phyloP scores from a whole-genome alignment of 2,113 vertebrate species.

The Embiotoca jacksoni region DNA sequence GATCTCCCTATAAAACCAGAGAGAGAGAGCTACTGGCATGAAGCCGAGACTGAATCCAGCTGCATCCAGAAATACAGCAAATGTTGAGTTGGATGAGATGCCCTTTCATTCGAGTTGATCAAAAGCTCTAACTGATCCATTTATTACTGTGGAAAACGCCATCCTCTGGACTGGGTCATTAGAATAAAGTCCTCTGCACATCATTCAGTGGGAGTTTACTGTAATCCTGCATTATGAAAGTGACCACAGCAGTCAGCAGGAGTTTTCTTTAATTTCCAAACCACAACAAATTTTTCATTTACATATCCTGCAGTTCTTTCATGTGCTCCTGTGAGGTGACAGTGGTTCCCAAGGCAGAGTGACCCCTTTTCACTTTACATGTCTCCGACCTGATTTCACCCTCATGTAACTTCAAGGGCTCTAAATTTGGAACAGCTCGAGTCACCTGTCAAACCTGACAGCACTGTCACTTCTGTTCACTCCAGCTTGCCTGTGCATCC shows the following conservation, averaged over 20 bases:
- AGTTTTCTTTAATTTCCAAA: slow-evolving; percentile 31
- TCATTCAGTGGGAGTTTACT: not conserved
- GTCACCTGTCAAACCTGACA: slow-evolving; percentile 73
- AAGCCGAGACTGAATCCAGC: not conserved
- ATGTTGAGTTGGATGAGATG: not conserved
- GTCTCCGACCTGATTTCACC: slow-evolving; percentile 63
- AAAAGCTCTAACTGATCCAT: not conserved
- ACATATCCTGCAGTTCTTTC: slow-evolving; percentile 35
- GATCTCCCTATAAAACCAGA: not conserved
- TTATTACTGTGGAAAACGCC: not conserved
- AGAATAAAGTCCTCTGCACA: not conserved
- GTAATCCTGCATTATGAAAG: not conserved
- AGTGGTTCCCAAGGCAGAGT: slow-evolving; percentile 49
- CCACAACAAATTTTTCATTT: slow-evolving; percentile 37
- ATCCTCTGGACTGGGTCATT: not conserved
- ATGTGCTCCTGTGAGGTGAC: slow-evolving; percentile 19
- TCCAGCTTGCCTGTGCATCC: slow-evolving; percentile 61
- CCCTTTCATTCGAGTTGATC: not conserved
- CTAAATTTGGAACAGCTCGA: slow-evolving; percentile 78
- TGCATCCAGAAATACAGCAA: not conserved
- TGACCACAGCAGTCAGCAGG: slow-evolving; percentile 2
- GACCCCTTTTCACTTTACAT: slow-evolving; percentile 47
- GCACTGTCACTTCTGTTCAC: slow-evolving; percentile 67
- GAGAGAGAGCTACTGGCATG: not conserved
- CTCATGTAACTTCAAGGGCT: slow-evolving; percentile 58